These are phyloP conservation scores for Dione juno DNA, from an alignment of 2,888 invertebrate species.

Conservation along the genomic window DNA sequence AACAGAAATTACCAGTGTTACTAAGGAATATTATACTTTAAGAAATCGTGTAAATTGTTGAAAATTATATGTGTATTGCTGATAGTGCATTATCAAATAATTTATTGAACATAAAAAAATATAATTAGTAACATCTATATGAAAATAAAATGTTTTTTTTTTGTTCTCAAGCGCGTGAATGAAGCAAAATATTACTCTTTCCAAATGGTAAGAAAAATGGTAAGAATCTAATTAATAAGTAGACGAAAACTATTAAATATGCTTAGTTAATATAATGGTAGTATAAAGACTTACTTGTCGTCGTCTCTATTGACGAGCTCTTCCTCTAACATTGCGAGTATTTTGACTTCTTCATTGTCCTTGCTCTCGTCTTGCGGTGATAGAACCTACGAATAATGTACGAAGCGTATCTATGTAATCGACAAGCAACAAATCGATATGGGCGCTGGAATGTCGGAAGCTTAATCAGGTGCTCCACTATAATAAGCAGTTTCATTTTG, in stretches of 20 bases:
- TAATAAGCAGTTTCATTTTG: slow-evolving; percentile 47
- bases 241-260: background rate
- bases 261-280: slow-evolving; percentile 21
- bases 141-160: background rate
- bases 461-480: slow-evolving; percentile 46
- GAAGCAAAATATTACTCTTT: slow-evolving; percentile 45
- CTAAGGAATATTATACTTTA: background rate
- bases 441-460: slow-evolving; percentile 50
- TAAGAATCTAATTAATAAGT: slow-evolving; percentile 10
- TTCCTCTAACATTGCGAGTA: slow-evolving; percentile 88
- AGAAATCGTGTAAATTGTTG: background rate
- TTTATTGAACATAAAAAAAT: background rate
- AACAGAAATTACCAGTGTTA: slow-evolving; percentile 39
- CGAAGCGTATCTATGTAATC: slow-evolving; percentile 73
- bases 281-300: slow-evolving; percentile 86
- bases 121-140: background rate
- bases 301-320: slow-evolving; percentile 94
- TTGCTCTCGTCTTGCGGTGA: slow-evolving; percentile 76
- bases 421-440: slow-evolving; percentile 67
- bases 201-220: slow-evolving; percentile 29
- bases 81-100: background rate
- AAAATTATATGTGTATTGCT: background rate
- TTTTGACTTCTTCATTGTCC: slow-evolving; percentile 90
- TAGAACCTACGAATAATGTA: slow-evolving; percentile 77
- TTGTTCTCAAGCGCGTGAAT: slow-evolving; percentile 48